Conservation (phyloP, 2,113 vertebrate genomes). For the Hystrix cristata region DNA sequence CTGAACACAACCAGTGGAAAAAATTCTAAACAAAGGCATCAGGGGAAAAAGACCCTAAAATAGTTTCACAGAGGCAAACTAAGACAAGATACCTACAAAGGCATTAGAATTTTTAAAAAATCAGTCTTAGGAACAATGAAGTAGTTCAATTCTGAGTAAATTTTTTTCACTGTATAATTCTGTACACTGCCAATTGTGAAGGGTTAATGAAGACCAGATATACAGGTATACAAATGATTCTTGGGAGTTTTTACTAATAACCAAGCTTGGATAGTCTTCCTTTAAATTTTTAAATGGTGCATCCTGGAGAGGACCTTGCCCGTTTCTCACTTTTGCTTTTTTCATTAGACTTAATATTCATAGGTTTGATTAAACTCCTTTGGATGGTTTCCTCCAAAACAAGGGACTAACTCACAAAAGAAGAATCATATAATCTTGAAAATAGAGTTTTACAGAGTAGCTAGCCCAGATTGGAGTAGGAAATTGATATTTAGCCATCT, state of each 20-base stretch:
- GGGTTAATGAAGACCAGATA: neutral
- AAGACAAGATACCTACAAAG: conserved; percentile 9
- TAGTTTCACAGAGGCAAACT: neutral
- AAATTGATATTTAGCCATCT: neutral
- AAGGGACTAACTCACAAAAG: neutral
- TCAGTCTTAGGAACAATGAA: conserved; percentile 10
- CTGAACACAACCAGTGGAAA: neutral
- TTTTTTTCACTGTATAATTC: neutral
- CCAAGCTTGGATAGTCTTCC: neutral
- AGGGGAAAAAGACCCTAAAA: neutral
- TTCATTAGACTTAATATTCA: neutral
- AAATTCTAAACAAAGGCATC: neutral
- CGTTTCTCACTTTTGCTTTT: conserved; percentile 14
- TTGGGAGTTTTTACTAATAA: neutral
- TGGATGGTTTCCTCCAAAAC: neutral
- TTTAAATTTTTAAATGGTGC: neutral
- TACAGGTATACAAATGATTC: neutral
- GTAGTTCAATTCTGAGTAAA: neutral
- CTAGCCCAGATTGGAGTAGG: neutral
- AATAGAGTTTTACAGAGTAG: neutral
- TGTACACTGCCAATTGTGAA: neutral
- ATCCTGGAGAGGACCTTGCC: neutral
- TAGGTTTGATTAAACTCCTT: neutral
- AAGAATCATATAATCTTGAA: neutral
- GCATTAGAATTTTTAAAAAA: neutral